These are phyloP conservation scores for Leptinotarsa peninsularis DNA, from an alignment of 2,888 invertebrate genomes.

Conservation along the genomic window DNA sequence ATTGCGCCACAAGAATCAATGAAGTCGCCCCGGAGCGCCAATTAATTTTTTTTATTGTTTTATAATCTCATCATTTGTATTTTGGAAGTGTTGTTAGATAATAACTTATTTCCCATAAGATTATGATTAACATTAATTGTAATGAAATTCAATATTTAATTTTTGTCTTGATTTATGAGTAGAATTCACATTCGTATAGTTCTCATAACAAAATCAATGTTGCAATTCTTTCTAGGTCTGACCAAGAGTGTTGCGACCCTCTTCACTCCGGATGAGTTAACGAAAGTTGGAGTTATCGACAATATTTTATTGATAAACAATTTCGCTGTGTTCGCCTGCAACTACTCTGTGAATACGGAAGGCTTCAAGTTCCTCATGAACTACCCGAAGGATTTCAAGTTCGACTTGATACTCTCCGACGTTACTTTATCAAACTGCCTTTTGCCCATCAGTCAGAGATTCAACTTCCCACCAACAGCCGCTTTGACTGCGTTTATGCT, in stretches of 20 bases:
- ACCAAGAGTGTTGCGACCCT: not conserved
- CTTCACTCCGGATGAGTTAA: not conserved
- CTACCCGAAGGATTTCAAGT: conserved; percentile 56
- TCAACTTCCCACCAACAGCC: conserved; percentile 47
- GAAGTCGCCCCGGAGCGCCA: too few relatives aligned
- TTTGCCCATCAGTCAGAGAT: conserved; percentile 55
- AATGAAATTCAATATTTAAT: too few relatives aligned
- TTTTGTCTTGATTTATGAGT: too few relatives aligned
- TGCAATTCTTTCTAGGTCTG: not conserved
- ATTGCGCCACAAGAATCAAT: too few relatives aligned
- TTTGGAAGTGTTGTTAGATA: too few relatives aligned
- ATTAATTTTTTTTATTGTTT: too few relatives aligned
- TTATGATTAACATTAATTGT: too few relatives aligned
- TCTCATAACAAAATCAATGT: too few relatives aligned
- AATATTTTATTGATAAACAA: not conserved
- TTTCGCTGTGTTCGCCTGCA: conserved; percentile 22
- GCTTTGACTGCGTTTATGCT: conserved; percentile 45
- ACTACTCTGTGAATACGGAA: conserved; percentile 40
- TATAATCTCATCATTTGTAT: too few relatives aligned
- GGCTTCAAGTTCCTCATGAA: conserved; percentile 52
- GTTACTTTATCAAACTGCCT: conserved; percentile 51
- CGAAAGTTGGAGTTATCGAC: not conserved
- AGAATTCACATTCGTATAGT: too few relatives aligned
- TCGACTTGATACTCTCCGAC: conserved; percentile 58
- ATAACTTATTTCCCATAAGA: too few relatives aligned